Conservation (phyloP, 2,797 vertebrate genomes). For the Semaprochilodus insignis region DNA sequence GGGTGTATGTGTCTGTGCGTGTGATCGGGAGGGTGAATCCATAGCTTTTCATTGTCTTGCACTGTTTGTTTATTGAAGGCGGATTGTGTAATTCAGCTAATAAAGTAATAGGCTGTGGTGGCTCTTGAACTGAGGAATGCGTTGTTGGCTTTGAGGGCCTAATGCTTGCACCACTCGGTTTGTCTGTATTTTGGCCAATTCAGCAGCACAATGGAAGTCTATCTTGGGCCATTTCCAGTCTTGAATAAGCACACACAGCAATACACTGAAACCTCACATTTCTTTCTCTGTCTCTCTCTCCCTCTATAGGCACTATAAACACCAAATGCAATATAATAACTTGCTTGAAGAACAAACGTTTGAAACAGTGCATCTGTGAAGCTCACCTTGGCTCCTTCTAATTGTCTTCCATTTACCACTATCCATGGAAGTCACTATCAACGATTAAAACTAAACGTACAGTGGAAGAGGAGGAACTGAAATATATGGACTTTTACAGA, state of each 20-base stretch:
- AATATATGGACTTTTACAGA: too few relatives aligned
- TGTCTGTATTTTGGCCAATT: background rate
- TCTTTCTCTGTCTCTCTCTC: conserved; percentile 9
- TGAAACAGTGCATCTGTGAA: too few relatives aligned
- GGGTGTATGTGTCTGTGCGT: background rate
- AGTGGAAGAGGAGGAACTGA: too few relatives aligned
- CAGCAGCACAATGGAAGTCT: conserved; percentile 4
- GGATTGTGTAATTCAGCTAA: background rate
- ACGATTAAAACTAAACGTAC: too few relatives aligned
- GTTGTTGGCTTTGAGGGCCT: background rate
- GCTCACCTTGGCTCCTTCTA: too few relatives aligned
- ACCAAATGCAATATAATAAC: too few relatives aligned
- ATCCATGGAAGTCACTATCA: too few relatives aligned
- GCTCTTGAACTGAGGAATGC: background rate
- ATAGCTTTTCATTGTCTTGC: background rate
- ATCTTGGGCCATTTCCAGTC: background rate
- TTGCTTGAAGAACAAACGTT: too few relatives aligned
- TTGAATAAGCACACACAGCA: background rate
- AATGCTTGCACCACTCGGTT: background rate
- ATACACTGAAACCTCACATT: background rate
- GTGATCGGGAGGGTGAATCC: background rate
- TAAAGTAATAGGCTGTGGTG: background rate
- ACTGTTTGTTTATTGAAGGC: background rate
- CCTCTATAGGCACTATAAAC: background rate
- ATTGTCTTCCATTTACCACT: too few relatives aligned